These are phyloP conservation scores for Miichthys miiuy DNA, from an alignment of 2,797 vertebrate genomes.

Conservation along the genomic window DNA sequence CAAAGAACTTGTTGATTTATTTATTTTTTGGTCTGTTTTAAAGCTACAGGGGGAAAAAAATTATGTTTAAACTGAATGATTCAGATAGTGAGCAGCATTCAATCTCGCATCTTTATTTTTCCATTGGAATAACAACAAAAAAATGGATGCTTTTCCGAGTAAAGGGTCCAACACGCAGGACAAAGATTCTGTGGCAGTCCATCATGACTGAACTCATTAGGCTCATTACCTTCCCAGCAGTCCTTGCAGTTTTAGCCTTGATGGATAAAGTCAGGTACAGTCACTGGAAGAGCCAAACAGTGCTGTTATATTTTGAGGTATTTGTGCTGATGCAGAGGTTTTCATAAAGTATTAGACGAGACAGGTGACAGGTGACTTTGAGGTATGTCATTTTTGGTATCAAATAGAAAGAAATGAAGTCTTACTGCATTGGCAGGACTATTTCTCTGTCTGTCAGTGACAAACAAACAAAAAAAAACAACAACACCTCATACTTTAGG, in stretches of 20 bases:
- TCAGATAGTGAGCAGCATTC: background rate
- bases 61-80: slow-evolving; percentile 11
- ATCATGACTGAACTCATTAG: slow-evolving; percentile 24
- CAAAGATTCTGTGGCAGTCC: slow-evolving; percentile 10
- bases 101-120: slow-evolving; percentile 5
- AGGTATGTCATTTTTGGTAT: background rate
- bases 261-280: slow-evolving; percentile 3
- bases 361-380: slow-evolving; percentile 2
- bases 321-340: slow-evolving; percentile 13
- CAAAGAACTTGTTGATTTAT: slow-evolving; percentile 2
- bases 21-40: background rate
- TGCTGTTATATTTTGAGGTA: background rate
- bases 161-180: background rate
- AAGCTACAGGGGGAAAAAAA: background rate
- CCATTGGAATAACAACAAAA: slow-evolving; percentile 14
- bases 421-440: background rate
- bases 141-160: slow-evolving; percentile 8
- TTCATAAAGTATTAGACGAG: slow-evolving; percentile 1
- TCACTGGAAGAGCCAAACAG: background rate
- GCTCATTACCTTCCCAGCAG: slow-evolving; percentile 27
- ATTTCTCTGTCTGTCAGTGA: background rate
- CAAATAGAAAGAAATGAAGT: background rate
- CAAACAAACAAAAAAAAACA: background rate
- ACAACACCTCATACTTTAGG: background rate
- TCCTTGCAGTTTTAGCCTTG: slow-evolving; percentile 18